Evolutionary conservation across 2,797 vertebrate genomes (phyloP).

Genomic region (Peromyscus nudipes): DNA sequence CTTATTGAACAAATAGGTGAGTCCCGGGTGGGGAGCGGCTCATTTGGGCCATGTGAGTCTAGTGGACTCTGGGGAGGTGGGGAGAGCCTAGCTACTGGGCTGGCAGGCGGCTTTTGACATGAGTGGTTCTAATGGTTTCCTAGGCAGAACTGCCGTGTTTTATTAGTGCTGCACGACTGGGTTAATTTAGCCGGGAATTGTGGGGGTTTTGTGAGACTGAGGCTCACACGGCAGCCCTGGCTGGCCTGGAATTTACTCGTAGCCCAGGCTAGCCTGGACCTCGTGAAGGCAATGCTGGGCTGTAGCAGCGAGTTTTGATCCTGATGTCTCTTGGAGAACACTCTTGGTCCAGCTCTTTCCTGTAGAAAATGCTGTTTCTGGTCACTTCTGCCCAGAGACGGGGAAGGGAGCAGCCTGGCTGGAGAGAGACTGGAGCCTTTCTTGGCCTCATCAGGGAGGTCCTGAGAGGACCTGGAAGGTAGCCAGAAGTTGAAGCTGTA

Average conservation of each 20-base stretch:
- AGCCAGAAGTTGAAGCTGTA: neutral
- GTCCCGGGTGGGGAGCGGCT: neutral
- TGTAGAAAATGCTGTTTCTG: neutral
- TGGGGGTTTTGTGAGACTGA: neutral
- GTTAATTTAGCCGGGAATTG: neutral
- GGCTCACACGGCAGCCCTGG: neutral
- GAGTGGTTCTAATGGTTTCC: neutral
- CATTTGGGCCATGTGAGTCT: neutral
- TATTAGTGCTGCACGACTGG: neutral
- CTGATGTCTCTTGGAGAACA: neutral
- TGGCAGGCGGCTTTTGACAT: neutral
- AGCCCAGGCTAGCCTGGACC: neutral
- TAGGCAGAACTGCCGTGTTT: neutral
- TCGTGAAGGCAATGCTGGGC: neutral
- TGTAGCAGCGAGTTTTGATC: neutral
- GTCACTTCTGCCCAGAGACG: neutral
- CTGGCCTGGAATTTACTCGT: neutral
- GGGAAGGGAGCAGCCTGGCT: neutral
- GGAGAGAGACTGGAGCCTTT: neutral
- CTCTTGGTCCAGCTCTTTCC: neutral
- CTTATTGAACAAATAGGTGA: constrained; percentile 91
- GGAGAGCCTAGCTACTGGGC: neutral
- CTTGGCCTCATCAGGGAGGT: no score
- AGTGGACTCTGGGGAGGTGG: neutral
- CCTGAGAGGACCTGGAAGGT: neutral